Conservation (phyloP, 2,797 vertebrate genomes). For the Gymnocypris eckloni region DNA sequence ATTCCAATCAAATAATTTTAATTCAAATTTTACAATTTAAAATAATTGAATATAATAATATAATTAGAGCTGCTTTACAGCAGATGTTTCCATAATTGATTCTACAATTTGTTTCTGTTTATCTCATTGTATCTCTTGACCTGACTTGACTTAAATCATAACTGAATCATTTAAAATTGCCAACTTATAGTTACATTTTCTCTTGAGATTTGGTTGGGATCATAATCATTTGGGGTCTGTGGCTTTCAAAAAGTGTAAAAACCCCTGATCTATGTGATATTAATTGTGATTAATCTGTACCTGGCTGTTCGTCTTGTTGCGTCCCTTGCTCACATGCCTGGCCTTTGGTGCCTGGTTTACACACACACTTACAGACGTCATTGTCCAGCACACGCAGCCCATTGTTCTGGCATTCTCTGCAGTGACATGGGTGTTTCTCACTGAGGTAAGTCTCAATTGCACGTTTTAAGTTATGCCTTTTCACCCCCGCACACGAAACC, state of each 20-base stretch:
- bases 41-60: background rate
- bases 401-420: conserved; percentile 87
- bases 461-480: conserved; percentile 81
- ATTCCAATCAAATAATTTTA: background rate
- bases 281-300: conserved; percentile 40
- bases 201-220: background rate
- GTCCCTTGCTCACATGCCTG: conserved; percentile 31
- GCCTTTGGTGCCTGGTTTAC: conserved; percentile 50
- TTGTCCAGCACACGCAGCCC: conserved; percentile 70
- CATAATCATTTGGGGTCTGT: background rate
- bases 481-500: conserved; percentile 87
- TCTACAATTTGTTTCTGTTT: background rate
- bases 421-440: conserved; percentile 87
- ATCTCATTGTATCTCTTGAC: background rate
- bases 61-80: background rate
- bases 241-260: background rate
- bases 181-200: background rate
- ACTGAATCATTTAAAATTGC: background rate
- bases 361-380: conserved; percentile 53
- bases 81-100: background rate
- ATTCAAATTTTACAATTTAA: too few species aligned
- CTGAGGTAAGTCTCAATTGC: conserved; percentile 86
- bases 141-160: background rate
- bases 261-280: background rate
- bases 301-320: conserved; percentile 47